Conservation (phyloP, 2,113 vertebrate genomes). For the Gadus macrocephalus region DNA sequence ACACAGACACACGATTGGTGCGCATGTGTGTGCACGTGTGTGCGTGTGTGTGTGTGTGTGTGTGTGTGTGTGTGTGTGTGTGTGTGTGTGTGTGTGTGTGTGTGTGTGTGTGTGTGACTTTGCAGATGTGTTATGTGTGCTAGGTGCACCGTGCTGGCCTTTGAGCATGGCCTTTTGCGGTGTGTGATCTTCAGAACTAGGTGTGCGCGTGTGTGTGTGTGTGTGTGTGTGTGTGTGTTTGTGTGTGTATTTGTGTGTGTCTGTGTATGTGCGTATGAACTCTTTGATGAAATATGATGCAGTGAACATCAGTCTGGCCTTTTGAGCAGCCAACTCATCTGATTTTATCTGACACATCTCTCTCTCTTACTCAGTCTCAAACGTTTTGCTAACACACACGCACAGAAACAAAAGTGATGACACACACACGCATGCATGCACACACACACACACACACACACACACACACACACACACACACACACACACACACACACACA, state of each 20-base stretch:
- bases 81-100: slow-evolving; percentile 8
- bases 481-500: background rate
- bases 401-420: background rate
- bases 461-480: background rate
- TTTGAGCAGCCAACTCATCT: slow-evolving; percentile 32
- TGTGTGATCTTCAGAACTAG: no score
- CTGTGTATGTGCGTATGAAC: background rate
- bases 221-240: background rate
- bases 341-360: slow-evolving; percentile 25
- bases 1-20: background rate
- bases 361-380: slow-evolving; percentile 14
- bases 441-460: background rate
- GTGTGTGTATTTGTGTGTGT: slow-evolving; percentile 1
- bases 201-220: background rate
- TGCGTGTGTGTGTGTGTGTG: slow-evolving; percentile 20
- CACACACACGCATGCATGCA: background rate
- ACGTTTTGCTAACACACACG: background rate
- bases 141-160: background rate
- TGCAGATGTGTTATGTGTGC: no score
- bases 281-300: slow-evolving; percentile 53
- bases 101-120: slow-evolving; percentile 6
- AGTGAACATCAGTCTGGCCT: slow-evolving; percentile 39
- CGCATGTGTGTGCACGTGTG: slow-evolving; percentile 5
- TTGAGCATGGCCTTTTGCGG: slow-evolving; percentile 39
- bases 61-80: slow-evolving; percentile 15